Percentiles rank a stretch among this genome's conserved stretches.
Conservation (phyloP, 1,140 invertebrate species). For the Bombus huntii region DNA sequence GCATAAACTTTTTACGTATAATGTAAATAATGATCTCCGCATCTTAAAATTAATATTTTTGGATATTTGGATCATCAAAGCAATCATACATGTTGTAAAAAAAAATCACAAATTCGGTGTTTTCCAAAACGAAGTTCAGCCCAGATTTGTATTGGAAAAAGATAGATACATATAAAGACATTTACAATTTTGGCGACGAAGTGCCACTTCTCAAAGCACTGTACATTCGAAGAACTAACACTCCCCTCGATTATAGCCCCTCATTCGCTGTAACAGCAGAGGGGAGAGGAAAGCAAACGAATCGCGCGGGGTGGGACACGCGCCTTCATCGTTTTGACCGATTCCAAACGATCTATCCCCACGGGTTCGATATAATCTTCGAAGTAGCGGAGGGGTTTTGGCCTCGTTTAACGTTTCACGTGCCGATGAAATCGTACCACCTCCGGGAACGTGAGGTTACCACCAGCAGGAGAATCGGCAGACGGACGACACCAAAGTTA, state of each 20-base stretch:
- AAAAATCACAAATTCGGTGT: not conserved
- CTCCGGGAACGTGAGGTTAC: conserved; percentile 26
- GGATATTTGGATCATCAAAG: too few species aligned
- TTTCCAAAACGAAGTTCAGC: not conserved
- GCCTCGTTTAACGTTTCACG: conserved; percentile 71
- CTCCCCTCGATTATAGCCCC: not conserved
- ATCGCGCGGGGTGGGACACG: conserved; percentile 29
- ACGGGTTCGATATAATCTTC: conserved; percentile 54
- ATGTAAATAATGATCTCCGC: too few species aligned
- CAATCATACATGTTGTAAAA: not conserved
- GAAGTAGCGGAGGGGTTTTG: conserved; percentile 66
- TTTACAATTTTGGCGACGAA: not conserved
- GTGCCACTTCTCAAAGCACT: not conserved
- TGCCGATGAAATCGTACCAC: conserved; percentile 48
- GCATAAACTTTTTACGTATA: too few species aligned
- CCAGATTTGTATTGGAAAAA: not conserved
- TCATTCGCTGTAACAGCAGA: not conserved
- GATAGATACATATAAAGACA: not conserved
- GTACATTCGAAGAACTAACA: not conserved
- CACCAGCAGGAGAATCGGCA: conserved; percentile 30
- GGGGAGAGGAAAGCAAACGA: not conserved
- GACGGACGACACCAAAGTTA: conserved; percentile 73
- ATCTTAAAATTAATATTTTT: not conserved
- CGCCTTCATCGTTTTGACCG: conserved; percentile 46
- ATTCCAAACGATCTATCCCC: conserved; percentile 72